Percentiles rank a stretch among this genome's conserved stretches.
Conservation (phyloP, 2,888 invertebrate genomes). For the Xestia rhomboidea region DNA sequence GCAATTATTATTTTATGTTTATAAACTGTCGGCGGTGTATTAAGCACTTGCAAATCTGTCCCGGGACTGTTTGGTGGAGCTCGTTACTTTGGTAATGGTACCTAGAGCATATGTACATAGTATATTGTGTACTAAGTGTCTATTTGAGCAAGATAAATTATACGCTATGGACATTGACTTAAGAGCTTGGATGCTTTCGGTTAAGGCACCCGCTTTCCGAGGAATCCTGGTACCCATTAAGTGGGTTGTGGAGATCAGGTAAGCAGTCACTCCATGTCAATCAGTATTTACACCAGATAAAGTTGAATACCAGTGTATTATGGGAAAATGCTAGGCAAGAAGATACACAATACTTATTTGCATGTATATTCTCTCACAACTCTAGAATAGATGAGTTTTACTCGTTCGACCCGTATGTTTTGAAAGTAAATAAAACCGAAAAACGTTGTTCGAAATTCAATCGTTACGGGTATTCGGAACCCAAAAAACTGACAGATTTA, state of each 20-base stretch:
- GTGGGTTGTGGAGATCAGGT: not conserved
- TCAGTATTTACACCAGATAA: too few relatives aligned
- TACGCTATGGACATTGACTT: not conserved
- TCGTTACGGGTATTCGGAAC: not conserved
- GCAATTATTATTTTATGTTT: constrained; percentile 61
- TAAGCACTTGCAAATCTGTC: constrained; percentile 55
- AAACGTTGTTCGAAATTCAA: not conserved
- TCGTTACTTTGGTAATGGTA: constrained; percentile 13
- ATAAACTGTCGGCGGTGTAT: constrained; percentile 54
- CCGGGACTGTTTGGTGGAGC: constrained; percentile 14
- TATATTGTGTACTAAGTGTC: not conserved
- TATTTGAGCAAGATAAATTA: not conserved
- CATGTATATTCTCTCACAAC: not conserved
- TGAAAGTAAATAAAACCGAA: not conserved
- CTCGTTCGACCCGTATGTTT: not conserved
- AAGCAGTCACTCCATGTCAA: not conserved
- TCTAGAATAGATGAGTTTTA: not conserved
- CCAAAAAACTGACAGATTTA: not conserved
- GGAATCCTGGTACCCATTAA: not conserved
- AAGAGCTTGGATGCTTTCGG: not conserved
- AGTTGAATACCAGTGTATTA: too few relatives aligned
- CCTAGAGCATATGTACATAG: not conserved
- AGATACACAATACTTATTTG: not conserved
- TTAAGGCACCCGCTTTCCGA: not conserved
- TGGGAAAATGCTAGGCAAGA: not conserved